These are phyloP conservation scores for Pristis pectinata DNA, from an alignment of 2,797 vertebrate genomes.

Conservation along the genomic window DNA sequence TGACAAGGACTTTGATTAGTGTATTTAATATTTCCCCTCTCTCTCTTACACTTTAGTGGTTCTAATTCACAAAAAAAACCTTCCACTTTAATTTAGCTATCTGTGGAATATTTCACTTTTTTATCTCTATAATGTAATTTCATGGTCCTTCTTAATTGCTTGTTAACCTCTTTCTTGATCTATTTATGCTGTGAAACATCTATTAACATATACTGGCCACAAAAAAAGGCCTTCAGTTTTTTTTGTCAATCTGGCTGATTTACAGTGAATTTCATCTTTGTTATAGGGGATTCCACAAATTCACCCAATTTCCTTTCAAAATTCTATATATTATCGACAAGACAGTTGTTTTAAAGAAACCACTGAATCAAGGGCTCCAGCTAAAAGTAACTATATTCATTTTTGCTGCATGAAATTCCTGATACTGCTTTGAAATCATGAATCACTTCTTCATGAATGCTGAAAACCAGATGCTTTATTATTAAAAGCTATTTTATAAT, in stretches of 20 bases:
- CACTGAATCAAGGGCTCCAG: background rate
- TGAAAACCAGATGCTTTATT: background rate
- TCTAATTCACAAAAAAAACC: no score
- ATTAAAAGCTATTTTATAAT: background rate
- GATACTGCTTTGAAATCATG: background rate
- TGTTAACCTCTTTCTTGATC: no score
- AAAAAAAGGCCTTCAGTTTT: background rate
- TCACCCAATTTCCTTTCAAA: background rate
- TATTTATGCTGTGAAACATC: background rate
- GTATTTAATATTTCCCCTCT: no score
- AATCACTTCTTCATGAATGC: background rate
- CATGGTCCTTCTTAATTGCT: no score
- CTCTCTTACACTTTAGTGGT: no score
- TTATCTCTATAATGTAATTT: no score
- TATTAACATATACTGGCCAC: conserved; percentile 4
- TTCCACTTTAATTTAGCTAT: no score
- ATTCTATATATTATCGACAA: no score
- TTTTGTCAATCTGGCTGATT: background rate
- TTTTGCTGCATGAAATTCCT: background rate
- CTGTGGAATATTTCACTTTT: no score
- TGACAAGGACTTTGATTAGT: no score
- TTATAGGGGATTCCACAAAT: background rate
- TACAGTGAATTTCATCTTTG: conserved; percentile 29
- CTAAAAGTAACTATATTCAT: background rate
- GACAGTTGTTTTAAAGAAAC: no score